Base-by-base conservation (phyloP, 2,888 invertebrate genomes). In the Drosophila peninsularis region DNA sequence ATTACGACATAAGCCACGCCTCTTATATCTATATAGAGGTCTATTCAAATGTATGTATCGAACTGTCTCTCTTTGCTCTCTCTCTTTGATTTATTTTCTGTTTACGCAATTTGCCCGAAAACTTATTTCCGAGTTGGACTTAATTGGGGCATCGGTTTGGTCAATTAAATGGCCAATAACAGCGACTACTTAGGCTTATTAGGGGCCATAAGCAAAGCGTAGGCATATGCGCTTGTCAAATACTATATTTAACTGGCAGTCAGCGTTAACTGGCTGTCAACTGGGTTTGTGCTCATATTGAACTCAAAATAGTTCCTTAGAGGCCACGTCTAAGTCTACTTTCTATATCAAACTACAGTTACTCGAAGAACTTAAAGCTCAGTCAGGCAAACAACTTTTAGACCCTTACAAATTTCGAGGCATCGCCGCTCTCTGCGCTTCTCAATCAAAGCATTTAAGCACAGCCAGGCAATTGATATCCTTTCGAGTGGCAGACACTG, bases 401-500 rank as follows among this genome's bases (percentile, higher is more conserved):
- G 41, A n/a, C n/a, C 24, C 17, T 37, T 57, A 34, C 37, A 34
- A 37, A 55, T 52, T 42, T 41, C 17, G 21, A 34, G 41, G 34
- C 37, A 24, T 36, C 30, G 39, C 24, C 45, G 21, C 21, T 60
- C 41, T 30, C 5, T 30, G 56, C 42, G 57, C 34, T 62, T 42
- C 50, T 61, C 58, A 58, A 64, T 68, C 63, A 72, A 61, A 56
- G 49, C 57, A 53, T 71, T 75, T 75, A 71, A 55, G 53, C 37
- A 14, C 68, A 63, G 37, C 41, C 54, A 58, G 36, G 78, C 66
- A 70, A 74, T 74, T 78, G 68, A 74, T 77, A 62, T 64, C 50
- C 56, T 55, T 65, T 62, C 47, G 57, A 65, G 72, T 72, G 54
- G 41, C 61, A 62, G 54, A 45, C 30, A 24, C 24, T 32, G 39